Evolutionary conservation across 2,797 vertebrate species (phyloP), one percentile per base, ranked within the genome.

Genomic region (Hephaestus fuliginosus): DNA sequence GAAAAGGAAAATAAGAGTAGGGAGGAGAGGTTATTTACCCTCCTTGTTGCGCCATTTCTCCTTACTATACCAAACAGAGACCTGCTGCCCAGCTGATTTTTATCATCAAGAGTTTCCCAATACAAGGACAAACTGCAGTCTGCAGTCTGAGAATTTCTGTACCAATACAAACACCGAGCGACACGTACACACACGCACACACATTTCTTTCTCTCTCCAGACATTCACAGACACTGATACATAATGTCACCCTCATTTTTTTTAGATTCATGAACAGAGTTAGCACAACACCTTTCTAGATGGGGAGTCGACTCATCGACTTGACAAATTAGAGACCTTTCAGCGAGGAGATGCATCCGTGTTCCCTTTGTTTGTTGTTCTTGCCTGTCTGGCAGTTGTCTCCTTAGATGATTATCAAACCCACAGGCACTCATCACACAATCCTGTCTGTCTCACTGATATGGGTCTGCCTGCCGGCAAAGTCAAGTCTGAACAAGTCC

Each of bases 321-420:
- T 25, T 66, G 76, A 90, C 87, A 90, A 92, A 91, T 90, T 83
- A 87, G 83, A 92, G 90, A 73, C 78, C 78, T 66, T 78, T 76
- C 66, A 18, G 71, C 60, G 28, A 78, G 73, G 79, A 83, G 82
- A 85, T 68, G 85, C 79, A 63, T 88, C 67, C 62, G 7, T 67
- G 82, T 86, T 91, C 74, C 64, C 79, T 91, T 83, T 91, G 86
- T 91, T 93, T 92, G 91, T 93, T 93, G 86, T 91, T 84, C 83
- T 84, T 89, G 87, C 78, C 90, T 90, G 91, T 92, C 91, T 93
- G 87, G 70, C 73, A 79, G 86, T 90, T 87, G 93, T 93, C 91
- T 93, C 83, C 83, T 78, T 13, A 79, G 91, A 90, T 91, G 87
- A 91, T 87, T 91, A 91, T 94, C 89, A 84, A 89, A 89, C 82